Evolutionary conservation across 2,888 invertebrate species (phyloP), one percentile per base, ranked within the genome.

Genomic region (Tachina lurida): DNA sequence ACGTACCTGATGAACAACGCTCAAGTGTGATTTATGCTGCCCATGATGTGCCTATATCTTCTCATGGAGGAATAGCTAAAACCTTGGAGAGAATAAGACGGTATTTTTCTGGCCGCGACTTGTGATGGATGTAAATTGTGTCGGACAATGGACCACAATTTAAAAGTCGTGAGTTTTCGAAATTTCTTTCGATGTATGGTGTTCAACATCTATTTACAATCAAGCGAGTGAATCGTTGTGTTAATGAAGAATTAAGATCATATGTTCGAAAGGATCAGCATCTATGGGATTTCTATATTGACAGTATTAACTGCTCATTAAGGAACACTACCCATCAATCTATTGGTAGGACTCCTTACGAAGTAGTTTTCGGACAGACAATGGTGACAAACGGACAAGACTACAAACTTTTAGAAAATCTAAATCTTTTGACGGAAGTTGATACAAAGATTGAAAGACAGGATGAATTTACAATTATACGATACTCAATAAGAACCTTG

Each of bases 301-400:
- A n/a, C n/a, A n/a, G n/a, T n/a, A n/a, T n/a, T n/a, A n/a, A n/a
- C n/a, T n/a, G n/a, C n/a, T n/a, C n/a, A n/a, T n/a, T n/a, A n/a
- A n/a, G n/a, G n/a, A n/a, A n/a, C n/a, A n/a, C n/a, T n/a, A n/a
- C n/a, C n/a, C n/a, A n/a, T n/a, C n/a, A n/a, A n/a, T n/a, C n/a
- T n/a, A n/a, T n/a, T n/a, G n/a, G n/a, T n/a, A n/a, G n/a, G n/a
- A n/a, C n/a, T n/a, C n/a, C n/a, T n/a, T n/a, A n/a, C n/a, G n/a
- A n/a, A n/a, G n/a, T n/a, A 17, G 65, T 65, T 19, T 65, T 65
- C 22, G 65, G 65, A n/a, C 65, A 65, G 47, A 45, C 45, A 15
- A 65, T 65, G 45, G 12, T 65, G 12, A 19, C 45, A n/a, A 17
- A 65, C 4, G 43, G 22, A 19, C 4, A 65, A 4, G 65, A 65